phyloP scores from a whole-genome alignment of 1,140 invertebrate genomes.

The Harlomillsia oculata region DNA sequence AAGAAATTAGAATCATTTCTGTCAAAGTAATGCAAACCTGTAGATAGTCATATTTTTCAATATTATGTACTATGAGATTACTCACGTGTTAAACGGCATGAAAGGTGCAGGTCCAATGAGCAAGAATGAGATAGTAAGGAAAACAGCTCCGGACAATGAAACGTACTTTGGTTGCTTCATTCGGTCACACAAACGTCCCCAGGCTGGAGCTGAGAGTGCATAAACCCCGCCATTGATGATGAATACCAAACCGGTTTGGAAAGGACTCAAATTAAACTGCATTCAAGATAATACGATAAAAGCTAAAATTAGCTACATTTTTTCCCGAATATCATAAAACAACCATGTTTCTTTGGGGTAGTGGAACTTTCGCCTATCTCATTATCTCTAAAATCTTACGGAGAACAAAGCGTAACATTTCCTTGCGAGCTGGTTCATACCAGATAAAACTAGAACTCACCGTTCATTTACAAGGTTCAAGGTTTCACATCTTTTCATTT shows the following conservation, averaged over 20 bases:
- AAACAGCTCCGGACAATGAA: conserved; percentile 55
- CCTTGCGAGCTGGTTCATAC: too few relatives aligned
- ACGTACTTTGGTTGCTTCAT: conserved; percentile 54
- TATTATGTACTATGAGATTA: neutral
- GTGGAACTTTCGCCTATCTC: neutral
- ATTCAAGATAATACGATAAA: conserved; percentile 10
- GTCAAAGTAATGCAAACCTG: too few relatives aligned
- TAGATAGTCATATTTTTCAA: too few relatives aligned
- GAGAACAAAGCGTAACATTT: neutral
- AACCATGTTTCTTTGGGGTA: neutral
- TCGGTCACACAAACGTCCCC: conserved; percentile 67
- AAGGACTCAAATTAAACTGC: conserved; percentile 56
- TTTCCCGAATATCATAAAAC: neutral
- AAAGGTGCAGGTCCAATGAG: conserved; percentile 67
- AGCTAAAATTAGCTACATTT: neutral
- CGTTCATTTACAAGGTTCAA: too few relatives aligned
- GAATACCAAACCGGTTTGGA: conserved; percentile 74
- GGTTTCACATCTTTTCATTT: too few relatives aligned
- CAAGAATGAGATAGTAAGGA: conserved; percentile 56
- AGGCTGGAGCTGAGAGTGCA: conserved; percentile 65
- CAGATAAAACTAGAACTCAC: too few relatives aligned
- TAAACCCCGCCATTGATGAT: conserved; percentile 78
- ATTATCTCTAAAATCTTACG: too few relatives aligned
- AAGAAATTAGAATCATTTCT: too few relatives aligned
- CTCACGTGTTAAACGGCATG: conserved; percentile 52